Base-by-base conservation (phyloP, 2,888 invertebrate genomes). In the Ceraclea dissimilis region DNA sequence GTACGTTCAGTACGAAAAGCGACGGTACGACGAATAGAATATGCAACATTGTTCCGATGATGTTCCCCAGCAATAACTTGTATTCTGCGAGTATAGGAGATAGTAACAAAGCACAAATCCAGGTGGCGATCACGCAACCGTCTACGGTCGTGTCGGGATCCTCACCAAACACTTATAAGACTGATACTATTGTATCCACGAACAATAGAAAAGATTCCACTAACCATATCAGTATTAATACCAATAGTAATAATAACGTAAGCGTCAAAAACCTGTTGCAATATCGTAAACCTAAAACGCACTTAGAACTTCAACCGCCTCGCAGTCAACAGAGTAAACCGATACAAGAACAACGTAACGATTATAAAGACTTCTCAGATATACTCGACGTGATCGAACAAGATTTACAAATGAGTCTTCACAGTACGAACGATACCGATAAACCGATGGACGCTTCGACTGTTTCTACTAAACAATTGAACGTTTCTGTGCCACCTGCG, bases 171-270 rank as follows among this genome's bases (percentile, higher is more conserved):
- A n/a, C 17, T n/a, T 26, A 16, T 49, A 49, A 49, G 49, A 49
- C 49, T 49, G 49, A 49, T n/a, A 13, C 39, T 13, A 8, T 13
- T 26, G 5, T 26, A 26, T 26, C 26, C 10, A 10, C 5, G 10
- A 26, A 26, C 26, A 26, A 26, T 26, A 26, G 10, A 20, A 49
- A 26, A 8, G 19, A 49, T 19, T 49, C 49, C n/a, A 34, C 16
- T 48, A 21, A 46, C 56, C 51, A 56, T 48, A 56, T 56, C 51
- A 56, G 51, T 51, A 56, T 51, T 51, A 51, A 51, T 51, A n/a
- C n/a, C n/a, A 51, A 47, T 51, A 47, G 21, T 56, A 39, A 21
- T 48, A 54, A 43, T 50, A 11, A 10, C 13, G 20, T 17, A 33
- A 22, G 6, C 10, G 21, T 19, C n/a, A 50, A 34, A 5, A 50